phyloP scores from a whole-genome alignment of 2,888 invertebrate species.

The Agrilus cyanescens region DNA sequence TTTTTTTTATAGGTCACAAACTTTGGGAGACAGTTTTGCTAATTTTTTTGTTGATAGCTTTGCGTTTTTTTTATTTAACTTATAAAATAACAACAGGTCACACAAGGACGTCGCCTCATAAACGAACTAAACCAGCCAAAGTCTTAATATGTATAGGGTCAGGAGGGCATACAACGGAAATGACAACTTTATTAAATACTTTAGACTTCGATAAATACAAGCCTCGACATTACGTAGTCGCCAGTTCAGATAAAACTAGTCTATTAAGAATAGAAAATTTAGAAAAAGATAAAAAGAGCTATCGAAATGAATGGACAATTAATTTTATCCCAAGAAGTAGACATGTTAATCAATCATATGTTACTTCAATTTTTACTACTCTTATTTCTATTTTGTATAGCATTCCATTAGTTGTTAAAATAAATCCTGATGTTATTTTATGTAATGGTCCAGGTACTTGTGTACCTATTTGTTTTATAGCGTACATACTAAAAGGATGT shows the following conservation, averaged over 20 bases:
- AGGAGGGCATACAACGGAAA: conserved; percentile 94
- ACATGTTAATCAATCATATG: conserved; percentile 75
- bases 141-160: conserved; percentile 61
- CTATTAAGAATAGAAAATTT: conserved; percentile 49
- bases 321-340: conserved; percentile 69
- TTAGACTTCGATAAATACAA: conserved; percentile 52
- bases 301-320: conserved; percentile 35
- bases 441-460: conserved; percentile 98
- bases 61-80: conserved; percentile 28
- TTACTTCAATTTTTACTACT: conserved; percentile 69
- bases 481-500: conserved; percentile 59
- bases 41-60: conserved; percentile 21
- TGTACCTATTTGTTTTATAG: conserved; percentile 75
- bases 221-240: conserved; percentile 68
- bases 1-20: too few species aligned
- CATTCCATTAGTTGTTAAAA: conserved; percentile 53
- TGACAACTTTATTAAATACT: conserved; percentile 58
- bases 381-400: conserved; percentile 55
- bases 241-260: conserved; percentile 68
- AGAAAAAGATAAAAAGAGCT: conserved; percentile 29
- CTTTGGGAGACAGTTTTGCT: conserved; percentile 7
- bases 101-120: conserved; percentile 21
- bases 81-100: conserved; percentile 32
- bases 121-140: conserved; percentile 24
- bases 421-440: conserved; percentile 69